These are phyloP conservation scores for Threskiornis aethiopicus DNA, from an alignment of 2,797 vertebrate species.

Conservation along the genomic window DNA sequence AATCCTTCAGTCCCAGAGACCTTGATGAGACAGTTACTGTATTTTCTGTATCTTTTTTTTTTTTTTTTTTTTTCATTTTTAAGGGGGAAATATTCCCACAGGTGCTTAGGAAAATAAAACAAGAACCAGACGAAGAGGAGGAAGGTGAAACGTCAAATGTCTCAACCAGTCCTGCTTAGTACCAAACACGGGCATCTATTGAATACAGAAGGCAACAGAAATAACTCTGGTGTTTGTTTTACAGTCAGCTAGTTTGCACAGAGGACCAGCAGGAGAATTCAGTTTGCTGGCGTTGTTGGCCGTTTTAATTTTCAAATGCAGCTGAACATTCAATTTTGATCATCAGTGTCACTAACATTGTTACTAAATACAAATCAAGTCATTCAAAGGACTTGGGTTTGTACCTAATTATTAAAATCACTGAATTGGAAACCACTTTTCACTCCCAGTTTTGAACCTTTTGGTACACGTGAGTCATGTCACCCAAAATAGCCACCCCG, in stretches of 20 bases:
- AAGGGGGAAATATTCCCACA: neutral
- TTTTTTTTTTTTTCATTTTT: neutral
- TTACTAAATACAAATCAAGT: neutral
- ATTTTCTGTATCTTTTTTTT: neutral
- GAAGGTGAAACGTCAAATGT: neutral
- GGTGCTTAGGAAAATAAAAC: neutral
- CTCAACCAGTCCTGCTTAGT: neutral
- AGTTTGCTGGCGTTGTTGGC: neutral
- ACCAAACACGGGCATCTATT: accelerated
- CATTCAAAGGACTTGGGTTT: neutral
- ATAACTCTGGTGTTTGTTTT: neutral
- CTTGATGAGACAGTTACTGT: neutral
- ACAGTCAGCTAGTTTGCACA: neutral
- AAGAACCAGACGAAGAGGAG: neutral
- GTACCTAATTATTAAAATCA: neutral
- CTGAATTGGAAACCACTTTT: neutral
- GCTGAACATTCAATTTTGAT: neutral
- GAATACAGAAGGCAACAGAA: neutral
- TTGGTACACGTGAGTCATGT: neutral
- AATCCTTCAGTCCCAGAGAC: neutral
- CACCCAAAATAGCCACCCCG: neutral
- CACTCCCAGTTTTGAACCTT: neutral
- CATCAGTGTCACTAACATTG: neutral
- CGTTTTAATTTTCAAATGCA: constrained; percentile 1
- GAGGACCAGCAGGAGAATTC: neutral